These are phyloP conservation scores for Drosophila mimica DNA, from an alignment of 2,888 invertebrate genomes.

Conservation along the genomic window DNA sequence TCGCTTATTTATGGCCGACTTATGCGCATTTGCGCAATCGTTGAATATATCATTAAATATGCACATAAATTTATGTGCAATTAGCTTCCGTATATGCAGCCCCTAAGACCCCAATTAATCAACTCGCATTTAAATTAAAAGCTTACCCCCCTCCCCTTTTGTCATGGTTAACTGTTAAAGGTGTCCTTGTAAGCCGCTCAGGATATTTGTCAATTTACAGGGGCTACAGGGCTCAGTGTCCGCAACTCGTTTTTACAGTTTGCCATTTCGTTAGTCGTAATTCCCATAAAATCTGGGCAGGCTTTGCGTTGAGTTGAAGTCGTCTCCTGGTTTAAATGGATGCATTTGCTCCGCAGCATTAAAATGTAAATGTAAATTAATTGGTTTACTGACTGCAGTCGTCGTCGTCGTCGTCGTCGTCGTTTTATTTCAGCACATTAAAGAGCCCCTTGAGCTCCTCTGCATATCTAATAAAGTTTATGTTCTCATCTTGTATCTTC, in stretches of 20 bases:
- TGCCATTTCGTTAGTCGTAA: conserved; percentile 49
- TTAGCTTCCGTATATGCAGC: conserved; percentile 69
- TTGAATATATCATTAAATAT: conserved; percentile 67
- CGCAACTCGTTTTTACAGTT: conserved; percentile 49
- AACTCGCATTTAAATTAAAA: conserved; percentile 56
- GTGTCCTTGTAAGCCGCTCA: conserved; percentile 27
- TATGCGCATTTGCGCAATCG: conserved; percentile 52
- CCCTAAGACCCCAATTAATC: conserved; percentile 66
- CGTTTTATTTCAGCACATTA: conserved; percentile 61
- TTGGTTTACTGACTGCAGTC: conserved; percentile 17
- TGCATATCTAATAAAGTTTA: conserved; percentile 64
- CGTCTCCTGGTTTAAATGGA: conserved; percentile 30
- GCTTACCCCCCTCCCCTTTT: background rate
- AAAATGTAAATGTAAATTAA: conserved; percentile 52
- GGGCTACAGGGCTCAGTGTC: conserved; percentile 31
- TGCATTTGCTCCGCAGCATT: conserved; percentile 40
- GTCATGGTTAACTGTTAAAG: background rate
- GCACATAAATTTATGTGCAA: conserved; percentile 64
- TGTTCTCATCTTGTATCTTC: conserved; percentile 53
- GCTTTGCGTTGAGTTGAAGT: conserved; percentile 26
- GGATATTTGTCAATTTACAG: conserved; percentile 67
- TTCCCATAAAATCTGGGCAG: conserved; percentile 37
- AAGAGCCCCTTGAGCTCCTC: conserved; percentile 39
- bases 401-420: background rate
- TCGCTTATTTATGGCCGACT: conserved; percentile 66